Conservation (phyloP, 1,140 invertebrate species). For the Theocolax elegans region DNA sequence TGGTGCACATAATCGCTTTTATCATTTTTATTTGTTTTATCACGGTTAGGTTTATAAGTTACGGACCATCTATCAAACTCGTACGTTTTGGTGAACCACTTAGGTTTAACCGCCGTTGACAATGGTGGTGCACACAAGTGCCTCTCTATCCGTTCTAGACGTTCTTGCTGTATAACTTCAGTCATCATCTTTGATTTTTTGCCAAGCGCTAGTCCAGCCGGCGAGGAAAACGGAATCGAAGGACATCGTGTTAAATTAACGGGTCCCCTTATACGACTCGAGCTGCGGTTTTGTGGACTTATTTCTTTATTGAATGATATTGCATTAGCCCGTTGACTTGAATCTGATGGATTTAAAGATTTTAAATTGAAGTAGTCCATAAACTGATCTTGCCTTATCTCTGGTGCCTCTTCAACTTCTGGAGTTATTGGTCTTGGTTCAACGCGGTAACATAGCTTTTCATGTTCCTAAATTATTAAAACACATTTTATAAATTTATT, state of each 20-base stretch:
- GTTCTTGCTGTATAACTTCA: slow-evolving; percentile 66
- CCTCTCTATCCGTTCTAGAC: slow-evolving; percentile 68
- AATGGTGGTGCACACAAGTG: slow-evolving; percentile 67
- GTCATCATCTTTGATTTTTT: slow-evolving; percentile 69
- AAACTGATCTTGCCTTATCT: slow-evolving; percentile 61
- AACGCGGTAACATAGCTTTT: slow-evolving; percentile 63
- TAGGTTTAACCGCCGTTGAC: slow-evolving; percentile 58
- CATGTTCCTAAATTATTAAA: slow-evolving; percentile 67
- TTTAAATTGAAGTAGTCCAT: slow-evolving; percentile 61
- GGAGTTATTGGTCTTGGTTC: slow-evolving; percentile 58
- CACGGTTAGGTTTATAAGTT: slow-evolving; percentile 63
- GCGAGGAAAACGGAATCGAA: slow-evolving; percentile 70
- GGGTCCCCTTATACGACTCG: slow-evolving; percentile 63
- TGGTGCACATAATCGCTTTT: slow-evolving; percentile 62
- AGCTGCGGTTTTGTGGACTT: slow-evolving; percentile 52
- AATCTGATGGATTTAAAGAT: slow-evolving; percentile 44
- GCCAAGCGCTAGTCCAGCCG: slow-evolving; percentile 67
- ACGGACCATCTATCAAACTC: slow-evolving; percentile 58
- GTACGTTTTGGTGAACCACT: slow-evolving; percentile 63
- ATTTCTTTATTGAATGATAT: slow-evolving; percentile 12
- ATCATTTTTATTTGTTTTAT: slow-evolving; percentile 55
- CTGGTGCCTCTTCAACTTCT: slow-evolving; percentile 46
- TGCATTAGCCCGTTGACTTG: background rate
- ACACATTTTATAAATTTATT: background rate
- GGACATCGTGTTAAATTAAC: slow-evolving; percentile 66